Percentiles rank a stretch among this genome's conserved stretches.
phyloP scores from a whole-genome alignment of 2,113 vertebrate genomes.

The Dipodomys ordii region DNA sequence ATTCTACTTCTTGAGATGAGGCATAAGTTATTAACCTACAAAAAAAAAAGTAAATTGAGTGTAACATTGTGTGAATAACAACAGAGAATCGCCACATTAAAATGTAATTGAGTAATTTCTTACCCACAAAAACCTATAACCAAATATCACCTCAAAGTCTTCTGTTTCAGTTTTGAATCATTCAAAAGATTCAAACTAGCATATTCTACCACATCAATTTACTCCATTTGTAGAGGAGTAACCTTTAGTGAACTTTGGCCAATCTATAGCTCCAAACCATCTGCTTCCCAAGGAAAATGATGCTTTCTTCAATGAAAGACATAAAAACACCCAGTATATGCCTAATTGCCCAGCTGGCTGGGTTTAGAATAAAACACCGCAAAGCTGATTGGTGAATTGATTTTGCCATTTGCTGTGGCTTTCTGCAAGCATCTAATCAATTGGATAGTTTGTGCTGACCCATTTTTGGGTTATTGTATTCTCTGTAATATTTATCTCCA shows the following conservation, averaged over 20 bases:
- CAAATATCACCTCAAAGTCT: constrained; percentile 25
- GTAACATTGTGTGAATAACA: constrained; percentile 52
- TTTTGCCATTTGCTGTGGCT: constrained; percentile 86
- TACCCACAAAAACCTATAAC: constrained; percentile 52
- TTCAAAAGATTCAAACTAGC: constrained; percentile 62
- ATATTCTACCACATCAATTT: constrained; percentile 65
- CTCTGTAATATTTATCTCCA: constrained; percentile 80
- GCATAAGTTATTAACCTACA: constrained; percentile 25
- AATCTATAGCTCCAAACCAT: constrained; percentile 69
- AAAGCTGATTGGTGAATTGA: constrained; percentile 85
- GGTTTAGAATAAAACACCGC: constrained; percentile 81
- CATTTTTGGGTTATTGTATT: constrained; percentile 78
- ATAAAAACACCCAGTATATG: constrained; percentile 81
- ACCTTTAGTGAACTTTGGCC: constrained; percentile 71
- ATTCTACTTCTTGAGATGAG: constrained; percentile 35
- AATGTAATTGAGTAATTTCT: constrained; percentile 59
- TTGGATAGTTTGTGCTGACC: constrained; percentile 84
- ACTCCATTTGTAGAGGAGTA: constrained; percentile 24
- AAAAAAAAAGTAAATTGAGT: constrained; percentile 53
- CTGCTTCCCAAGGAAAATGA: constrained; percentile 76
- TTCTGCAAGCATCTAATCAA: constrained; percentile 85
- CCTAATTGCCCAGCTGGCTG: constrained; percentile 81
- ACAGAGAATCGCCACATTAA: constrained; percentile 55
- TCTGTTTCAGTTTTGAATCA: constrained; percentile 64
- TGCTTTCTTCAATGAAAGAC: constrained; percentile 82